Conservation (phyloP, 2,113 vertebrate species). For the Anoura caudifer region DNA sequence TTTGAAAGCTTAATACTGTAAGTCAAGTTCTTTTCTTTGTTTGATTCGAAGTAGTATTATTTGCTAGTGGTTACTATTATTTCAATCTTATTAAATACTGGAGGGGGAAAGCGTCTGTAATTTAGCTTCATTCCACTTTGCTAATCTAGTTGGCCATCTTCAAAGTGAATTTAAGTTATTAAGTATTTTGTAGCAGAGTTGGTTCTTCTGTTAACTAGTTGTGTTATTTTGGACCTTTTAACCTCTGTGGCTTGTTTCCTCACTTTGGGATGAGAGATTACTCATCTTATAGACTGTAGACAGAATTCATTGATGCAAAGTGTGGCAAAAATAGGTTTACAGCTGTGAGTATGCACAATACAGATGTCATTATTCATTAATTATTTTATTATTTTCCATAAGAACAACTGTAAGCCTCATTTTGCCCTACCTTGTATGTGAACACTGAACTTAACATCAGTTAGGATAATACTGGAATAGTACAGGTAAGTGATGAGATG, state of each 20-base stretch:
- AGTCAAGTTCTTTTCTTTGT: neutral
- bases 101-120: neutral
- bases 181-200: neutral
- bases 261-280: neutral
- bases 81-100: slow-evolving; percentile 23
- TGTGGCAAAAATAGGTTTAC: neutral
- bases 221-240: neutral
- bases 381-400: neutral
- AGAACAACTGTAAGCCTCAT: neutral
- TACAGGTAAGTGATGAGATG: neutral
- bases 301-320: neutral
- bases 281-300: neutral
- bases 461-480: neutral
- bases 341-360: neutral
- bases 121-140: neutral
- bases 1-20: neutral
- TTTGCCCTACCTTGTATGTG: neutral
- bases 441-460: neutral
- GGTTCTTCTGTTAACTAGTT: neutral
- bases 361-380: neutral
- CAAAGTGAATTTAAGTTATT: slow-evolving; percentile 12
- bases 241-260: neutral
- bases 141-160: neutral
- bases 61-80: neutral
- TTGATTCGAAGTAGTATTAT: neutral